Percentiles rank a stretch among this genome's conserved stretches.
These are phyloP conservation scores for Etheostoma spectabile DNA, from an alignment of 2,113 vertebrate genomes.

Conservation along the genomic window DNA sequence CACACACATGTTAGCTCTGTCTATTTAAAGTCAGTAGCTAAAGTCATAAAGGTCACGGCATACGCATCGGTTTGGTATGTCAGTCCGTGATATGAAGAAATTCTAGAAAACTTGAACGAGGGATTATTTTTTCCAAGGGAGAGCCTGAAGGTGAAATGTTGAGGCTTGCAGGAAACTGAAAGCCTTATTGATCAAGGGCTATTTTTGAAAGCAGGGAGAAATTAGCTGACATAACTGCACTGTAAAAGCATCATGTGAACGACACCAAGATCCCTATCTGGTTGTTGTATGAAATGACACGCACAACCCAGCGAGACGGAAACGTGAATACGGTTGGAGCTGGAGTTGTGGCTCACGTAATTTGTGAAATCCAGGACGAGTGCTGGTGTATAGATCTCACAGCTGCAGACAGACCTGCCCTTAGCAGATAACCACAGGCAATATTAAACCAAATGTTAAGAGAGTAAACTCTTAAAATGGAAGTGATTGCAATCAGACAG, in stretches of 20 bases:
- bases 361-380: conserved; percentile 49
- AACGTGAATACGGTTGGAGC: conserved; percentile 17
- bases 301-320: conserved; percentile 13
- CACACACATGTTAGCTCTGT: background rate
- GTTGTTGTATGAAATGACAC: conserved; percentile 59
- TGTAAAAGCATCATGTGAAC: conserved; percentile 79
- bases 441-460: conserved; percentile 43
- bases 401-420: conserved; percentile 17
- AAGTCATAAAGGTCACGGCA: conserved; percentile 25
- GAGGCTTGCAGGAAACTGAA: conserved; percentile 79
- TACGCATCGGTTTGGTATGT: conserved; percentile 15
- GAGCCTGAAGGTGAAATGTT: conserved; percentile 74
- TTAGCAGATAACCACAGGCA: background rate
- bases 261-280: conserved; percentile 66
- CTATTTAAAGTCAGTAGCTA: background rate
- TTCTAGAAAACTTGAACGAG: conserved; percentile 40
- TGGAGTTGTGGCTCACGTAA: conserved; percentile 41
- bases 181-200: conserved; percentile 80
- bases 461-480: conserved; percentile 52
- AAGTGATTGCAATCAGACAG: conserved; percentile 81
- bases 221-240: conserved; percentile 79
- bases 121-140: conserved; percentile 19
- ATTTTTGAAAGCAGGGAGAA: conserved; percentile 80
- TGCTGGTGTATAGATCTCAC: conserved; percentile 23
- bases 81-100: conserved; percentile 23